phyloP scores from a whole-genome alignment of 1,140 invertebrate species.

The Lithobius niger region DNA sequence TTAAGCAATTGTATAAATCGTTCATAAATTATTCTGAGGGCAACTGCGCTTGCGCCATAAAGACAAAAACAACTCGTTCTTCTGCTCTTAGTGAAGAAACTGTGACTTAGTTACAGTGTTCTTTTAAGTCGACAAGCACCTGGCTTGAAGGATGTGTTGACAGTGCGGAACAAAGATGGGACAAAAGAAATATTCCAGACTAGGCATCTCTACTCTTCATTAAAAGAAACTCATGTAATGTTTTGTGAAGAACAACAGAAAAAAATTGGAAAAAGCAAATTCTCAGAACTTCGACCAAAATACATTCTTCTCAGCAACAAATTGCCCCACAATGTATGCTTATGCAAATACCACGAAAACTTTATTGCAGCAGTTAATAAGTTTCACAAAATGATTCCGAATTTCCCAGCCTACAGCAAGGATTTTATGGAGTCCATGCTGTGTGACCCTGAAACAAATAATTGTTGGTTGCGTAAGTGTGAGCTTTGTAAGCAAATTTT shows the following conservation, averaged over 20 bases:
- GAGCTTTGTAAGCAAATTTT: too few species aligned
- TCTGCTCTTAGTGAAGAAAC: too few species aligned
- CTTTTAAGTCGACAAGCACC: not conserved
- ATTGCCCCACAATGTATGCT: not conserved
- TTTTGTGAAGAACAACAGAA: not conserved
- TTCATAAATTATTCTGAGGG: too few species aligned
- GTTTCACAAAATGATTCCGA: not conserved
- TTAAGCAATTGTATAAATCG: too few species aligned
- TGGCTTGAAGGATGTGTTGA: not conserved
- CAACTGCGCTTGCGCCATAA: too few species aligned
- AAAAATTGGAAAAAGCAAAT: slow-evolving; percentile 2
- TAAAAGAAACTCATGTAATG: not conserved
- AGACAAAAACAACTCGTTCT: too few species aligned
- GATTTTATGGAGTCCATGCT: not conserved
- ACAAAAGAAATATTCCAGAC: not conserved
- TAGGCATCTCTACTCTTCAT: not conserved
- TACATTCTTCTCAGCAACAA: not conserved
- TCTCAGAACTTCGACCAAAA: not conserved
- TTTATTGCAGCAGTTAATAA: not conserved
- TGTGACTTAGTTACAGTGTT: too few species aligned
- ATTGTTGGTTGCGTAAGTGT: too few species aligned
- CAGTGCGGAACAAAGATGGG: too few species aligned
- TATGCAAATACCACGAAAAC: not conserved
- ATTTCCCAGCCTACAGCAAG: not conserved
- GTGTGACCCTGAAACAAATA: not conserved